phyloP scores from a whole-genome alignment of 2,888 invertebrate species.

The Campopleginae sp. region DNA sequence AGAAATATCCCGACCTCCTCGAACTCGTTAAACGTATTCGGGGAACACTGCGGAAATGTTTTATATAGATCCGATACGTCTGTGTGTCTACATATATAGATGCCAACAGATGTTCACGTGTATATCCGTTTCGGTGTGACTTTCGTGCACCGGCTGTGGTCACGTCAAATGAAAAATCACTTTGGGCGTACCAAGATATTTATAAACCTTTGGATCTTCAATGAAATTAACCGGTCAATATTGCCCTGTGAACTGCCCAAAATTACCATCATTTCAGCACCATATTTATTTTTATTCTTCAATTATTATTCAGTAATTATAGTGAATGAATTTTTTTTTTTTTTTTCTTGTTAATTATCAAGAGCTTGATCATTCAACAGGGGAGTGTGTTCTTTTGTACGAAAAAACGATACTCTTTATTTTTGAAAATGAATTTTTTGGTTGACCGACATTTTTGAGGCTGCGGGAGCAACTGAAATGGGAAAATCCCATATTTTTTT shows the following conservation, averaged over 20 bases:
- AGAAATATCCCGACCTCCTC: constrained; percentile 62
- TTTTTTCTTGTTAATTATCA: neutral
- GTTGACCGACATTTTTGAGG: too few species aligned
- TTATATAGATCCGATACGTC: constrained; percentile 51
- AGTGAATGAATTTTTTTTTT: neutral
- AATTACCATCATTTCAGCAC: neutral
- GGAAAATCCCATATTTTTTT: too few species aligned
- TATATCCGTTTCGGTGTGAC: neutral
- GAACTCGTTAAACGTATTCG: constrained; percentile 65
- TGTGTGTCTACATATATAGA: constrained; percentile 22
- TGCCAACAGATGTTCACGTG: neutral
- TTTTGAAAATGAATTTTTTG: too few species aligned
- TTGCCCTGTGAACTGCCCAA: neutral
- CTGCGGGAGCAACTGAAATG: too few species aligned
- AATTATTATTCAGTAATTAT: neutral
- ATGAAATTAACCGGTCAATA: constrained; percentile 8
- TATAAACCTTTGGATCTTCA: constrained; percentile 24
- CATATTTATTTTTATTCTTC: neutral
- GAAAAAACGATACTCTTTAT: neutral
- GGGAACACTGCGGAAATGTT: constrained; percentile 59
- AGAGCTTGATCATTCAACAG: too few species aligned
- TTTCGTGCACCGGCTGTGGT: constrained; percentile 25
- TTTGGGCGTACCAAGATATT: constrained; percentile 16
- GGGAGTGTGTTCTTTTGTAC: neutral
- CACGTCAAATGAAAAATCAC: constrained; percentile 36